These are phyloP conservation scores for Choloepus didactylus DNA, from an alignment of 2,797 vertebrate genomes.

Conservation along the genomic window DNA sequence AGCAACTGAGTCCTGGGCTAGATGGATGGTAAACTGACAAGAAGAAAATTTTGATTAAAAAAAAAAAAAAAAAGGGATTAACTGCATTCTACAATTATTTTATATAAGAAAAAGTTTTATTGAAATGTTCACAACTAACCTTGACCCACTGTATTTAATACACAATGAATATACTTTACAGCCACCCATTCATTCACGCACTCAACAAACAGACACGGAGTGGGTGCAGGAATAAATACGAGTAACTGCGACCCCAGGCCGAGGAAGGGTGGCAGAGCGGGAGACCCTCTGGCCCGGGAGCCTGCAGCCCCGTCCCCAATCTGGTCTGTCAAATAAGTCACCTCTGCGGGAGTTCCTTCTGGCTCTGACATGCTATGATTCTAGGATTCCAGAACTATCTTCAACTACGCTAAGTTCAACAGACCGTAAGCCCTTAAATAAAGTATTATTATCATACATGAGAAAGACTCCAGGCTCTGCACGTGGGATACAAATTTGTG, in stretches of 20 bases:
- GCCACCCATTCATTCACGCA: fast-evolving
- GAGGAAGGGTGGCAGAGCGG: fast-evolving
- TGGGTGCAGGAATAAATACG: not conserved
- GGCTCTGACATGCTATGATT: not conserved
- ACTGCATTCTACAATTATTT: constrained; percentile 9
- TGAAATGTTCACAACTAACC: not conserved
- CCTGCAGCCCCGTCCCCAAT: not conserved
- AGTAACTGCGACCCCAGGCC: fast-evolving
- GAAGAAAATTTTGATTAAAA: not conserved
- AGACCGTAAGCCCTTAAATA: not conserved
- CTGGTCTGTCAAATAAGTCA: not conserved
- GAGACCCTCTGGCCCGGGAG: not conserved
- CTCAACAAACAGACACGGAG: fast-evolving
- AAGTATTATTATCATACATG: not conserved
- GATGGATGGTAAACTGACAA: not conserved
- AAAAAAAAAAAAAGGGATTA: not conserved
- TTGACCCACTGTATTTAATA: not conserved
- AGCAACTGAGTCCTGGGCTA: not conserved
- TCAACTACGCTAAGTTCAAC: not conserved
- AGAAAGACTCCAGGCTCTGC: constrained; percentile 1
- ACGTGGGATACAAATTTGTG: not conserved
- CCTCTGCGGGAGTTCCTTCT: not conserved
- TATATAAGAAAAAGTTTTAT: not conserved
- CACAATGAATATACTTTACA: not conserved
- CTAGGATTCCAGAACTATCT: not conserved